Evolutionary conservation across 1,140 invertebrate genomes (phyloP).

Genomic region (Chironomus striatipennis): DNA sequence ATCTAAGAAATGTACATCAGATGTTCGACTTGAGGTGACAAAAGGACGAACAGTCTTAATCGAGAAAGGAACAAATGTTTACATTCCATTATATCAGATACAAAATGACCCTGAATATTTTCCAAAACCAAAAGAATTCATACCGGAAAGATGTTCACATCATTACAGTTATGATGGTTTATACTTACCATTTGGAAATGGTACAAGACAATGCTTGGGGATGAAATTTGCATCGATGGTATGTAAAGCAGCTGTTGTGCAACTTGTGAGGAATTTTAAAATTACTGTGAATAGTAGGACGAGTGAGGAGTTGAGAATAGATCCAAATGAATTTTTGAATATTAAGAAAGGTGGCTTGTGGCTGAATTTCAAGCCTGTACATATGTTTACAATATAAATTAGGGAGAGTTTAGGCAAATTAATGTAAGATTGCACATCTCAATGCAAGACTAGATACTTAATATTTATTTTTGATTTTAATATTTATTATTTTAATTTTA

Average conservation of each 20-base stretch:
- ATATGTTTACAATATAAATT: neutral
- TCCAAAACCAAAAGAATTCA: conserved; percentile 53
- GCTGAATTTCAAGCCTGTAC: conserved; percentile 30
- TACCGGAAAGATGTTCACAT: conserved; percentile 49
- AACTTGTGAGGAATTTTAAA: conserved; percentile 31
- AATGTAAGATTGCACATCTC: too few species aligned
- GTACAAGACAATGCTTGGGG: conserved; percentile 41
- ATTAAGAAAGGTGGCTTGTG: conserved; percentile 32
- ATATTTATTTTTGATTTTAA: too few species aligned
- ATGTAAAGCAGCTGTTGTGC: conserved; percentile 32
- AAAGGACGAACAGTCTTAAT: conserved; percentile 30
- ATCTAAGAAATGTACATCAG: conserved; percentile 41
- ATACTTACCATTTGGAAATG: conserved; percentile 52
- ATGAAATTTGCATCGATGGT: conserved; percentile 33
- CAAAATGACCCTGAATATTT: conserved; percentile 58
- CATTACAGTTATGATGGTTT: conserved; percentile 31
- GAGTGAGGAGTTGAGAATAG: conserved; percentile 29
- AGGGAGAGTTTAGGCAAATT: neutral
- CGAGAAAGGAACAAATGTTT: conserved; percentile 42
- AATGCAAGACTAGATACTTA: too few species aligned
- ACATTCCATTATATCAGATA: conserved; percentile 51
- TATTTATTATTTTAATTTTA: too few species aligned
- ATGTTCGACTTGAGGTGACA: conserved; percentile 29
- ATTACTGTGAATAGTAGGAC: conserved; percentile 32
- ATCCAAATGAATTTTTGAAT: conserved; percentile 32